These are phyloP conservation scores for Eclectus roratus DNA, from an alignment of 2,113 vertebrate genomes.

Conservation along the genomic window DNA sequence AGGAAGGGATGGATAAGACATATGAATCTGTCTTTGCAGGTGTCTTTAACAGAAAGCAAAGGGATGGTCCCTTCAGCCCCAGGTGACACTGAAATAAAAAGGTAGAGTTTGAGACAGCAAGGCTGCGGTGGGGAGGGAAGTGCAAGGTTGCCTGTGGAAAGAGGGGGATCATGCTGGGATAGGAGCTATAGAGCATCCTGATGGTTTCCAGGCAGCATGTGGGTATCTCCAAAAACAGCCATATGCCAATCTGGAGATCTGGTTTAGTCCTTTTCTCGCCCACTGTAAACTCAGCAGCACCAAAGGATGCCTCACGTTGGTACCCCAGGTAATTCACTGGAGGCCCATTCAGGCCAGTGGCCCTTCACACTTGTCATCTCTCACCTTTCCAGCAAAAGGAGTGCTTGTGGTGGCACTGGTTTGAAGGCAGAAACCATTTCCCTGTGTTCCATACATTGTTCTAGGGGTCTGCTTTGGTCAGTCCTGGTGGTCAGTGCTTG, in stretches of 20 bases:
- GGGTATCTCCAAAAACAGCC: background rate
- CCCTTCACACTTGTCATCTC: background rate
- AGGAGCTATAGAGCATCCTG: background rate
- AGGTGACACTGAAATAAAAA: background rate
- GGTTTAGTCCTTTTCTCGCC: background rate
- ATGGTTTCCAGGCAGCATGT: background rate
- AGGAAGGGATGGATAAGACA: background rate
- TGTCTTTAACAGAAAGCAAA: background rate
- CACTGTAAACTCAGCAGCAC: background rate
- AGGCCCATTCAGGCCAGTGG: background rate
- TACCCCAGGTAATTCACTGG: background rate
- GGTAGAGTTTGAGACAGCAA: background rate
- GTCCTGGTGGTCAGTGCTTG: background rate
- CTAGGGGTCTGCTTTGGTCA: background rate
- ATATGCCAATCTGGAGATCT: background rate
- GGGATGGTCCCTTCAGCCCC: background rate
- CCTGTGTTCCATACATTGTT: background rate
- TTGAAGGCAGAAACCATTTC: background rate
- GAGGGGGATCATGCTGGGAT: background rate
- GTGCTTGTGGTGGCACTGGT: background rate
- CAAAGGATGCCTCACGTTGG: background rate
- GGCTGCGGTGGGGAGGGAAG: background rate
- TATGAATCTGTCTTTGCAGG: background rate
- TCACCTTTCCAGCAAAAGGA: background rate
- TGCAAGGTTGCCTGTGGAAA: background rate